Percentiles rank a stretch among this genome's conserved stretches.
phyloP scores from a whole-genome alignment of 2,113 vertebrate species.

The Clarias gariepinus region DNA sequence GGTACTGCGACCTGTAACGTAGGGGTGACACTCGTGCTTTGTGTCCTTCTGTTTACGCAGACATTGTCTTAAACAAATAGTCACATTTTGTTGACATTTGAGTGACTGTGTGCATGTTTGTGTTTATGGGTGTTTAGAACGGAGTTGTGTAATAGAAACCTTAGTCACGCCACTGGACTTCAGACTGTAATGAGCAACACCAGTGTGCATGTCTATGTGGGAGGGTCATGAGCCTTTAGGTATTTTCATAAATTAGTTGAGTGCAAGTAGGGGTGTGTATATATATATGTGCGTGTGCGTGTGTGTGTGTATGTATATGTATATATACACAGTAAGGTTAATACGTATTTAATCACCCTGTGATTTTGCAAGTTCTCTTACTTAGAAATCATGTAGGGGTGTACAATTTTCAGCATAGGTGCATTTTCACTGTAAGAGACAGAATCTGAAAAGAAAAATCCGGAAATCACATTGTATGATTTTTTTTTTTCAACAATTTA shows the following conservation, averaged over 20 bases:
- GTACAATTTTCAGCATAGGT: no score
- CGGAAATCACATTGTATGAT: no score
- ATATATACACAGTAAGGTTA: no score
- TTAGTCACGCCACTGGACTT: background rate
- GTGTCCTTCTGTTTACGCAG: background rate
- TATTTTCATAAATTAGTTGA: background rate
- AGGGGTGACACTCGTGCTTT: background rate
- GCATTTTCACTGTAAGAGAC: no score
- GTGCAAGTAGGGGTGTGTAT: no score
- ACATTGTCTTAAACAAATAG: background rate
- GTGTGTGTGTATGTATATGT: background rate
- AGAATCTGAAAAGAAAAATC: no score
- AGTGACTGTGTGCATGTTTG: background rate
- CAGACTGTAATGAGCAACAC: background rate
- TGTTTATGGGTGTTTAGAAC: background rate
- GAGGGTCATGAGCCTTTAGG: background rate
- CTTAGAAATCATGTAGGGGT: no score
- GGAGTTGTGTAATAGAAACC: background rate
- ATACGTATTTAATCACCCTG: no score
- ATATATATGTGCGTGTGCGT: background rate
- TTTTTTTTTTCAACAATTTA: no score
- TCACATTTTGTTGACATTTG: background rate
- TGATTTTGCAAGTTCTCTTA: no score
- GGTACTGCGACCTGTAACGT: slow-evolving; percentile 67
- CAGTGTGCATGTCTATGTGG: no score